phyloP scores from a whole-genome alignment of 2,797 vertebrate genomes.

The Knipowitschia caucasica region DNA sequence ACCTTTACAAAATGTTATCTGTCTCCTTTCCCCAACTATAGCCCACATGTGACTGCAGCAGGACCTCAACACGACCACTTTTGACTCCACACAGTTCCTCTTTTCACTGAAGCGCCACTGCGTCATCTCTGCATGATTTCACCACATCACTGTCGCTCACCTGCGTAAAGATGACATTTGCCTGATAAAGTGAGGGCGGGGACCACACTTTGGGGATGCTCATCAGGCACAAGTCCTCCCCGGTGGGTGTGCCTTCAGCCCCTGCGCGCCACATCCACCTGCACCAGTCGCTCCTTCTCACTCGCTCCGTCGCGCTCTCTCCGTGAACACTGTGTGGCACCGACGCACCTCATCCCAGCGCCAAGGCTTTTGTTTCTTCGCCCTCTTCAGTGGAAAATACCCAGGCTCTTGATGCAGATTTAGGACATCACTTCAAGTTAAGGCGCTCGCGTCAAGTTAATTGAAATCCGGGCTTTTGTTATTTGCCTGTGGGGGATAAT shows the following conservation, averaged over 20 bases:
- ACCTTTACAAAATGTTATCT: not conserved
- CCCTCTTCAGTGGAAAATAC: slow-evolving; percentile 33
- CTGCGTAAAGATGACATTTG: slow-evolving; percentile 8
- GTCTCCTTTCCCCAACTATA: not conserved
- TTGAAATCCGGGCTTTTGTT: slow-evolving; percentile 57
- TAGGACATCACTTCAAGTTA: slow-evolving; percentile 46
- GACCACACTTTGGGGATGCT: slow-evolving; percentile 29
- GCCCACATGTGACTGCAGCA: not conserved
- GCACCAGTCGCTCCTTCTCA: slow-evolving; percentile 53
- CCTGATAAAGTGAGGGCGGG: slow-evolving; percentile 31
- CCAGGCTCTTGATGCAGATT: slow-evolving; percentile 38
- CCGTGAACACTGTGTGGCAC: slow-evolving; percentile 12
- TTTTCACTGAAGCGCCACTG: not conserved
- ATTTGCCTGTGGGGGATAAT: slow-evolving; percentile 61
- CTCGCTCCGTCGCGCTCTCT: slow-evolving; percentile 25
- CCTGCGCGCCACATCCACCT: slow-evolving; percentile 73
- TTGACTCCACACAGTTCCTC: not conserved
- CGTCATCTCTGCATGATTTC: slow-evolving; percentile 6
- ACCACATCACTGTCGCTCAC: not conserved
- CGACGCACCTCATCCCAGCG: slow-evolving; percentile 35
- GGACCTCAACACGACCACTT: not conserved
- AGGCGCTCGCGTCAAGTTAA: slow-evolving; percentile 53
- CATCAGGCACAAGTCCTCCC: slow-evolving; percentile 76
- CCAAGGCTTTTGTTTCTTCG: slow-evolving; percentile 42
- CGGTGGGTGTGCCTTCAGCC: slow-evolving; percentile 70